Evolutionary conservation across 2,797 vertebrate genomes (phyloP).

Genomic region (Muraenolepis orangiensis): DNA sequence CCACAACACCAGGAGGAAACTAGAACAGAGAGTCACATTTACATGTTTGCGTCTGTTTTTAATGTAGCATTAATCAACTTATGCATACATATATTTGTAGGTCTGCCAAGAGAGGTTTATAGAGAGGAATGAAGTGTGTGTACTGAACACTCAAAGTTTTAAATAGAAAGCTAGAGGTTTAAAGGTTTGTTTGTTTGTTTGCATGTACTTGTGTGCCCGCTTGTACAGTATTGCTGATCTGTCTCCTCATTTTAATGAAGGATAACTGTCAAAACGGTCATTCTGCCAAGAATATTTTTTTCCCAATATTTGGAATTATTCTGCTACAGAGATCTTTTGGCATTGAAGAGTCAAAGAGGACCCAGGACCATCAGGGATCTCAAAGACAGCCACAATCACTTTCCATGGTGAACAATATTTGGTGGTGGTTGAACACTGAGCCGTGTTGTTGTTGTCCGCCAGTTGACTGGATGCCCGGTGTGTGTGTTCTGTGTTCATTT

Average conservation of each 20-base stretch:
- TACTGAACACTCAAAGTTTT: conserved; percentile 21
- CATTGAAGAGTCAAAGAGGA: conserved; percentile 41
- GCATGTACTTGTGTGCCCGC: not conserved
- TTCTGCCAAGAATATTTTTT: conserved; percentile 42
- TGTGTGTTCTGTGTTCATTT: conserved; percentile 46
- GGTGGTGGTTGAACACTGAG: conserved; percentile 43
- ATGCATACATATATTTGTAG: conserved; percentile 13
- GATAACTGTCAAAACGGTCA: conserved; percentile 39
- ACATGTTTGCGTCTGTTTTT: conserved; percentile 27
- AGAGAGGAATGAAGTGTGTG: not conserved
- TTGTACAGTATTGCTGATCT: not conserved
- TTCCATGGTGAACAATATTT: conserved; percentile 40
- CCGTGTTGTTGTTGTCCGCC: conserved; percentile 34
- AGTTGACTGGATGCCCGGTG: conserved; percentile 40
- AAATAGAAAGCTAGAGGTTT: conserved; percentile 19
- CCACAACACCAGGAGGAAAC: not conserved
- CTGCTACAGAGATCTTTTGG: conserved; percentile 42
- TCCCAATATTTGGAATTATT: conserved; percentile 49
- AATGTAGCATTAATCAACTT: conserved; percentile 51
- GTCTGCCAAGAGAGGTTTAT: not conserved
- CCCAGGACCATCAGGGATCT: conserved; percentile 41
- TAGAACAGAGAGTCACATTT: not conserved
- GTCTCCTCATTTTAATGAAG: conserved; percentile 35
- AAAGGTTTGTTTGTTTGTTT: conserved; percentile 4
- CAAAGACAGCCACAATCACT: conserved; percentile 44